Evolutionary conservation across 2,888 invertebrate species (phyloP).

Genomic region (Orthosia gracilis): DNA sequence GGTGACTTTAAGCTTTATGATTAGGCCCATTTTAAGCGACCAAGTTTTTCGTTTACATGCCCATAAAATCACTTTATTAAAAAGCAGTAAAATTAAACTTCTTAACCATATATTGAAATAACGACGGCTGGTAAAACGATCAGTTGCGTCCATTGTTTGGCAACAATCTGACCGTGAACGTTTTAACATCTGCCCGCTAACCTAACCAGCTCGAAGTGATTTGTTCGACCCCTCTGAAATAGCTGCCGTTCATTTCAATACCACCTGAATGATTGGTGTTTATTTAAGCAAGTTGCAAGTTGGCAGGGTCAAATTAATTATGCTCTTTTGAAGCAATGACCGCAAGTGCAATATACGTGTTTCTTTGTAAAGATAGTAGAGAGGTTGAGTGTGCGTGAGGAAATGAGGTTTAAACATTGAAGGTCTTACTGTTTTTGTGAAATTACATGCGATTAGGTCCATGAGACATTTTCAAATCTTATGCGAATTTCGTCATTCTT

Average conservation of each 20-base stretch:
- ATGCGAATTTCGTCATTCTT: neutral
- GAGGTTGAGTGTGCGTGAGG: neutral
- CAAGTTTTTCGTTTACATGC: too few relatives aligned
- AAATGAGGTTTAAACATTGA: neutral
- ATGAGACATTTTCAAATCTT: neutral
- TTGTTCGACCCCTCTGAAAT: constrained; percentile 45
- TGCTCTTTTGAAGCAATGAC: constrained; percentile 35
- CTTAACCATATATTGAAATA: constrained; percentile 9
- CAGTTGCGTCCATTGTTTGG: constrained; percentile 52
- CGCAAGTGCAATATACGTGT: neutral
- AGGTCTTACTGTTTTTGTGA: neutral
- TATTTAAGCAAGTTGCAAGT: constrained; percentile 33
- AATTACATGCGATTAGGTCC: neutral
- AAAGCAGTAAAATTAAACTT: neutral
- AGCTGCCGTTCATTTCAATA: constrained; percentile 21
- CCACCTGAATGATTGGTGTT: constrained; percentile 19
- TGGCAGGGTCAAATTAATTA: constrained; percentile 43
- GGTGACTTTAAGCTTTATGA: too few relatives aligned
- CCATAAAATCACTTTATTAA: too few relatives aligned
- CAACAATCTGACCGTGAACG: constrained; percentile 56
- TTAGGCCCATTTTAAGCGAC: too few relatives aligned
- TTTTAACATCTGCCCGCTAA: constrained; percentile 54
- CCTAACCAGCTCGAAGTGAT: constrained; percentile 47
- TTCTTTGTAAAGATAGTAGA: neutral
- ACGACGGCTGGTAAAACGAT: constrained; percentile 27